phyloP scores from a whole-genome alignment of 2,113 vertebrate species.

The Crotalus viridis region DNA sequence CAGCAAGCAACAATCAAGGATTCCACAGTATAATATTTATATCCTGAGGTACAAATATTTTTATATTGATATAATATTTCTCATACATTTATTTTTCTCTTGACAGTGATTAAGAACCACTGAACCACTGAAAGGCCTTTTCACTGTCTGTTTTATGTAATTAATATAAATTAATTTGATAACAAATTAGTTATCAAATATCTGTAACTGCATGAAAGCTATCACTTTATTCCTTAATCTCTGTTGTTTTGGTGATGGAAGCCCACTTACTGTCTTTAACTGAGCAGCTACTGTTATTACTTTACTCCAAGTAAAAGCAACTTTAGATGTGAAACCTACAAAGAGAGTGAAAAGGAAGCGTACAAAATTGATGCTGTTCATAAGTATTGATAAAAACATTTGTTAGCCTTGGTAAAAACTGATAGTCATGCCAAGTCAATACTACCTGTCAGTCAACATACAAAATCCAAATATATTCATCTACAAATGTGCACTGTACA shows the following conservation, averaged over 20 bases:
- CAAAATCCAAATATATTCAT: constrained; percentile 3
- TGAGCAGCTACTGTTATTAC: constrained; percentile 32
- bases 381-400: constrained; percentile 1
- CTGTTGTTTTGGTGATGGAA: constrained; percentile 41
- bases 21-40: neutral
- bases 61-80: constrained; percentile 35
- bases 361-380: constrained; percentile 2
- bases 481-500: neutral
- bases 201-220: constrained; percentile 61
- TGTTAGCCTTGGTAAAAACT: neutral
- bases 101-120: constrained; percentile 49
- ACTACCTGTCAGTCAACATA: constrained; percentile 17
- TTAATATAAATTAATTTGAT: constrained; percentile 63
- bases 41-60: neutral
- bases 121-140: constrained; percentile 50
- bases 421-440: constrained; percentile 7
- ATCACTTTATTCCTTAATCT: constrained; percentile 45
- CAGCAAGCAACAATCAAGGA: neutral
- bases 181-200: constrained; percentile 65
- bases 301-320: neutral
- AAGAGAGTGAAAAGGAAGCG: neutral
- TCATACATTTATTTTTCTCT: constrained; percentile 22
- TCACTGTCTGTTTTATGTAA: constrained; percentile 57
- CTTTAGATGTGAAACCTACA: constrained; percentile 27
- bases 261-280: constrained; percentile 43